Evolutionary conservation across 2,113 vertebrate species (phyloP), one percentile per base, ranked within the genome.

Genomic region (Gopherus evgoodei): DNA sequence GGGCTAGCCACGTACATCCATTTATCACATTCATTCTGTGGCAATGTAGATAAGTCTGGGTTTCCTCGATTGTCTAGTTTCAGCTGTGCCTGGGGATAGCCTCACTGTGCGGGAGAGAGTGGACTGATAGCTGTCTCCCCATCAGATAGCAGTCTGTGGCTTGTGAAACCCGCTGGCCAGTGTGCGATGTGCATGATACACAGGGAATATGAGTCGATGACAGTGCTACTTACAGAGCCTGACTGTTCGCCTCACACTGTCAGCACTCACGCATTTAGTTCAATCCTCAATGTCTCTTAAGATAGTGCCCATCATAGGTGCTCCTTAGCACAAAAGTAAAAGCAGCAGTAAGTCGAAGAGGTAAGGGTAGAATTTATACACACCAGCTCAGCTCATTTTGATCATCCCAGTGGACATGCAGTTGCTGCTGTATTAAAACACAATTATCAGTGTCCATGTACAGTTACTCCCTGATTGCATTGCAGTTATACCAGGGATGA

Each of bases 361-460:
- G 42, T n/a, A 42, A 87, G 78, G 21, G 27, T 56, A 52, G 42
- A 42, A 27, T 49, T 56, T 87, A 16, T 29, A 4, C 25, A 16
- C 19, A 8, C 62, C 16, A 3, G 35, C 9, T 72, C 65, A 38
- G 24, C 14, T 83, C 13, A n/a, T 29, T 27, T 59, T 56, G 14
- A 81, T 80, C 4, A 38, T 24, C 57, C 8, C 11, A 57, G 4
- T 9, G 7, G 7, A 24, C 2, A 44, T 8, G 44, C 7, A 29
- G 12, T 6, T 59, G 44, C 56, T 65, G 27, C 16, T 35, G 5
- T 4, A 24, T 13, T 56, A 69, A 44, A 31, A 42, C 14, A 35
- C 8, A 50, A 29, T 10, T 62, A 12, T 29, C 16, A 16, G 38
- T 5, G 49, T 69, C 31, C 0, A 0, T 2, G 24, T 8, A 17